phyloP scores from a whole-genome alignment of 2,888 invertebrate genomes.

The Melanotus villosus region DNA sequence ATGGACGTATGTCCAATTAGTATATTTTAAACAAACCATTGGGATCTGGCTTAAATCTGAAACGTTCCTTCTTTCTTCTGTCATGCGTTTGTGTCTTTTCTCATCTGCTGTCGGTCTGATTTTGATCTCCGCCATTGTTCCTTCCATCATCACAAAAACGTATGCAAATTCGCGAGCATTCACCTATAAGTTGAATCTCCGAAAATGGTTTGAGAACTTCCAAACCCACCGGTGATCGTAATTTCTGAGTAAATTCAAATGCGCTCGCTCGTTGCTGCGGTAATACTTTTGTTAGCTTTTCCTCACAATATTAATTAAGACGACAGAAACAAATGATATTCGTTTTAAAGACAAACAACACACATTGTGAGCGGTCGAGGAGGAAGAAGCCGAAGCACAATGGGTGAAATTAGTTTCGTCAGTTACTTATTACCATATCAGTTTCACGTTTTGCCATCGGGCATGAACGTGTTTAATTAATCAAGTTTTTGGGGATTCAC shows the following conservation, averaged over 20 bases:
- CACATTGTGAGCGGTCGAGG: slow-evolving; percentile 24
- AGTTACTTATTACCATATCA: slow-evolving; percentile 53
- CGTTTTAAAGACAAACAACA: neutral
- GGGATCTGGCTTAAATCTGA: slow-evolving; percentile 63
- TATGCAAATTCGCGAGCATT: slow-evolving; percentile 49
- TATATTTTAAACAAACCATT: slow-evolving; percentile 66
- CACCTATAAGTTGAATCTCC: slow-evolving; percentile 40
- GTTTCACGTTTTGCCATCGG: slow-evolving; percentile 54
- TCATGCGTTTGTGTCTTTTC: slow-evolving; percentile 51
- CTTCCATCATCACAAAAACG: slow-evolving; percentile 54
- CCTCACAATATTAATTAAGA: slow-evolving; percentile 38
- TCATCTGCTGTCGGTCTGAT: slow-evolving; percentile 62
- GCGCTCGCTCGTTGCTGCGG: no score
- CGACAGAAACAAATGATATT: slow-evolving; percentile 41
- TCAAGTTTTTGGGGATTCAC: slow-evolving; percentile 56
- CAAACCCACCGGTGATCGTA: slow-evolving; percentile 14
- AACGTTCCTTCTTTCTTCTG: slow-evolving; percentile 48
- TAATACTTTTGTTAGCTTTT: slow-evolving; percentile 14
- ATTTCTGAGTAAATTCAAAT: slow-evolving; percentile 17
- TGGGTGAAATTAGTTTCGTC: slow-evolving; percentile 38
- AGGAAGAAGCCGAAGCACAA: slow-evolving; percentile 24
- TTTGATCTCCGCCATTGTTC: slow-evolving; percentile 62
- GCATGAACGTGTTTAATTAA: slow-evolving; percentile 56
- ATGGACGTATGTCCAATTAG: slow-evolving; percentile 67
- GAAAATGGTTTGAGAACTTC: slow-evolving; percentile 43